A percentile compares a stretch with the other conserved stretches of the same genome.
Conservation (phyloP, 2,797 vertebrate species). For the Craterocephalus amniculus region DNA sequence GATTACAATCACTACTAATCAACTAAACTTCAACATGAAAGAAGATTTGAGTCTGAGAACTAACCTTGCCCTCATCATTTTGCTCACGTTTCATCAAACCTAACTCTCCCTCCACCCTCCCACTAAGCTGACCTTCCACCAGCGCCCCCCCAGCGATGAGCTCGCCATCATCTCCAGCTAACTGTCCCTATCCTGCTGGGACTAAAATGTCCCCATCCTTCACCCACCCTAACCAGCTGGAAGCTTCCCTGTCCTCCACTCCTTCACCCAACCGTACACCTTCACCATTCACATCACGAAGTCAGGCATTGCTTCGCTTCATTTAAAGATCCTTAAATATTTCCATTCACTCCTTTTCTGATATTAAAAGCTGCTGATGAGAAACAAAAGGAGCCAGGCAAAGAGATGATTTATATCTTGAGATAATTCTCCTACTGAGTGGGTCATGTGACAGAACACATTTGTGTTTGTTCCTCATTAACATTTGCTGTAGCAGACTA, state of each 20-base stretch:
- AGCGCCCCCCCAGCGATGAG: constrained; percentile 16
- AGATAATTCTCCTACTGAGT: not conserved
- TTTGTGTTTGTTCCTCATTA: constrained; percentile 44
- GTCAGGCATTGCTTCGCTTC: constrained; percentile 5
- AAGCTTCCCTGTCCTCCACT: constrained; percentile 2
- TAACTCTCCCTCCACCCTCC: too few species aligned
- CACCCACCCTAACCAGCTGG: constrained; percentile 17
- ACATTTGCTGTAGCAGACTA: constrained; percentile 7
- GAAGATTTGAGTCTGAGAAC: constrained; percentile 1
- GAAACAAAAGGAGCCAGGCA: not conserved
- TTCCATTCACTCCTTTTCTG: too few species aligned
- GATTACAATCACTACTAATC: not conserved
- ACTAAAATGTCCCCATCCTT: constrained; percentile 51
- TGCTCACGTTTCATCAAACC: constrained; percentile 19
- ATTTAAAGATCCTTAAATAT: too few species aligned
- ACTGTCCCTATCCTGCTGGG: constrained; percentile 44
- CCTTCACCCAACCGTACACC: constrained; percentile 2
- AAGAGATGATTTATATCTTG: not conserved
- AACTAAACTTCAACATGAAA: not conserved
- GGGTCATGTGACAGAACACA: constrained; percentile 37
- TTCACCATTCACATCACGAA: constrained; percentile 21
- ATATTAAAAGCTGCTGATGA: not conserved
- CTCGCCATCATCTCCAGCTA: constrained; percentile 7
- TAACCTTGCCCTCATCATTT: not conserved
- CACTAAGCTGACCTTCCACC: constrained; percentile 38